Evolutionary conservation across 2,797 vertebrate species (phyloP).

Genomic region (Rhabdophis nuchalis): DNA sequence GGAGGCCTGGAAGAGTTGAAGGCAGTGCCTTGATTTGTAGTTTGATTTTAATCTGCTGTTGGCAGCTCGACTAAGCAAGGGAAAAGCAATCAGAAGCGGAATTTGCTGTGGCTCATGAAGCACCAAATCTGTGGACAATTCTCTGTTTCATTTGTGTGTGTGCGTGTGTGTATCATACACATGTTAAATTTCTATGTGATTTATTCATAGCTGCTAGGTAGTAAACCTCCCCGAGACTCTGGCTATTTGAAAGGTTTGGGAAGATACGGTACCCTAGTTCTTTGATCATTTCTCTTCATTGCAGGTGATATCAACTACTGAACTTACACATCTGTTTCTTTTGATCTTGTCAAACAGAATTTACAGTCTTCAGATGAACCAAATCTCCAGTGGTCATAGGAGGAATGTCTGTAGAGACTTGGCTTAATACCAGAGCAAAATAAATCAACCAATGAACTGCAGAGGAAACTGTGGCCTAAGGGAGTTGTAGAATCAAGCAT

Average conservation of each 20-base stretch:
- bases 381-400: constrained; percentile 71
- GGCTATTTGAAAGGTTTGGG: constrained; percentile 69
- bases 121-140: constrained; percentile 62
- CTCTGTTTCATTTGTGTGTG: background rate
- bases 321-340: constrained; percentile 70
- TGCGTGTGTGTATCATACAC: background rate
- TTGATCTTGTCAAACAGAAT: constrained; percentile 78
- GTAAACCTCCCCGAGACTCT: constrained; percentile 66
- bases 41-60: constrained; percentile 47
- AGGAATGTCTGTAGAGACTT: constrained; percentile 66
- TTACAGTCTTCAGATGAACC: constrained; percentile 72
- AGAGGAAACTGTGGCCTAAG: constrained; percentile 60
- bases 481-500: constrained; percentile 57
- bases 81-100: constrained; percentile 52
- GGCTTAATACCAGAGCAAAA: constrained; percentile 63
- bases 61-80: constrained; percentile 48
- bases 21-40: constrained; percentile 43
- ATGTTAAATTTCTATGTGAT: constrained; percentile 66
- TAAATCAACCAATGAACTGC: constrained; percentile 56
- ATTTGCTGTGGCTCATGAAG: constrained; percentile 59
- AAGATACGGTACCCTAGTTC: constrained; percentile 60
- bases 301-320: constrained; percentile 58
- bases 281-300: constrained; percentile 71
- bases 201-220: constrained; percentile 70
- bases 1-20: background rate